Evolutionary conservation across 2,113 vertebrate genomes (phyloP).

Genomic region (Suricata suricatta): DNA sequence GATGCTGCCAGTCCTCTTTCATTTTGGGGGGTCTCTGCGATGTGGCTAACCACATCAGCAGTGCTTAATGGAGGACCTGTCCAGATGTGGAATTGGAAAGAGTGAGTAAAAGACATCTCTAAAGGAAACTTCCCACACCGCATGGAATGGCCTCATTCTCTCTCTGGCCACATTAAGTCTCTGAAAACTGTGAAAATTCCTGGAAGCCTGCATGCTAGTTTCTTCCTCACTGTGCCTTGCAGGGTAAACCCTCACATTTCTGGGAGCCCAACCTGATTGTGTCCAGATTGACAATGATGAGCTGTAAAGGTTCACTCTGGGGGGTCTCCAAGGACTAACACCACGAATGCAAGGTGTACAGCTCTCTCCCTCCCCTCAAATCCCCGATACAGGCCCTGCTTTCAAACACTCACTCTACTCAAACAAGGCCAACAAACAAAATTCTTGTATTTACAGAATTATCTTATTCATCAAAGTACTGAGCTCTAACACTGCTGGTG

Average conservation of each 20-base stretch:
- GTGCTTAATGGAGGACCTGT: neutral
- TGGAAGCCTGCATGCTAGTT: neutral
- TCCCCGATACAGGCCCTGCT: rapidly evolving
- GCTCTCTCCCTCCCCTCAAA: neutral
- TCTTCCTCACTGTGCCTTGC: neutral
- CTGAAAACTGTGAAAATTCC: neutral
- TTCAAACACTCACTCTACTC: neutral
- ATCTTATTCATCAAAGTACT: neutral
- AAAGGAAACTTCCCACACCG: neutral
- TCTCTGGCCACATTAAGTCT: neutral
- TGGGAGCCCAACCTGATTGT: neutral
- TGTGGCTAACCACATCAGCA: neutral
- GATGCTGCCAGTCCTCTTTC: neutral
- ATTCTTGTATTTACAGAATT: neutral
- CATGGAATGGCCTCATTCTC: neutral
- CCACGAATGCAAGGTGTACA: neutral
- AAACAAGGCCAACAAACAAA: neutral
- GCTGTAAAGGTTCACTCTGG: neutral
- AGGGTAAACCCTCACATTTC: neutral
- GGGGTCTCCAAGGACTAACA: neutral
- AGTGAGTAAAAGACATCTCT: neutral
- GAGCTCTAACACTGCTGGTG: neutral
- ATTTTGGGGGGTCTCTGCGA: neutral
- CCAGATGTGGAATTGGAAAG: neutral
- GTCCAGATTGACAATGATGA: neutral